phyloP scores from a whole-genome alignment of 2,113 vertebrate genomes.

The Poeciliopsis retropinna region DNA sequence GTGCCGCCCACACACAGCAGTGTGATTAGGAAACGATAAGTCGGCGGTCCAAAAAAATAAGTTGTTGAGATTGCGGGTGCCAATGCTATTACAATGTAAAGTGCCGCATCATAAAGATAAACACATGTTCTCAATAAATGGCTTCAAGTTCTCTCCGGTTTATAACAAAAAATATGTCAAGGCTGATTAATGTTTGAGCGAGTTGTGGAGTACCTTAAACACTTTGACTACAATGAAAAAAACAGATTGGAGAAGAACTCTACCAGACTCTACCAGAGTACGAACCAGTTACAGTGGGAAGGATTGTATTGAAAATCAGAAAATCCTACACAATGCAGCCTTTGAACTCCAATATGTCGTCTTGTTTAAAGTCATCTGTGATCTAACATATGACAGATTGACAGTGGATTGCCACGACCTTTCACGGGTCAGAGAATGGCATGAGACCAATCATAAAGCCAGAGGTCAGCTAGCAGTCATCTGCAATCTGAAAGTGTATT shows the following conservation, averaged over 20 bases:
- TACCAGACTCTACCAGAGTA: not conserved
- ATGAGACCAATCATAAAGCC: constrained; percentile 33
- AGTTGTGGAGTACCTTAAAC: not conserved
- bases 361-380: constrained; percentile 14
- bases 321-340: not conserved
- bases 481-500: constrained; percentile 11
- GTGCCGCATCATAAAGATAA: not conserved
- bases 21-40: not conserved
- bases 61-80: not conserved
- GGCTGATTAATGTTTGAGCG: not conserved
- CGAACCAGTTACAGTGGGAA: not conserved
- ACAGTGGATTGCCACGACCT: constrained; percentile 18
- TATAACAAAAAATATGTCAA: not conserved
- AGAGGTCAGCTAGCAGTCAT: constrained; percentile 32
- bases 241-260: not conserved
- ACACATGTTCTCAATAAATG: not conserved
- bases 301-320: not conserved
- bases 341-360: constrained; percentile 1
- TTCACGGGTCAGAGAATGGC: constrained; percentile 39
- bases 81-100: constrained; percentile 1
- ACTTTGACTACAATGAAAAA: not conserved
- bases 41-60: not conserved
- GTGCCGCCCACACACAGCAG: not conserved
- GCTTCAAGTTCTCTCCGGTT: constrained; percentile 6
- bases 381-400: constrained; percentile 19